Base-by-base conservation (phyloP, 1,140 invertebrate genomes). In the Drosophila guanche region DNA sequence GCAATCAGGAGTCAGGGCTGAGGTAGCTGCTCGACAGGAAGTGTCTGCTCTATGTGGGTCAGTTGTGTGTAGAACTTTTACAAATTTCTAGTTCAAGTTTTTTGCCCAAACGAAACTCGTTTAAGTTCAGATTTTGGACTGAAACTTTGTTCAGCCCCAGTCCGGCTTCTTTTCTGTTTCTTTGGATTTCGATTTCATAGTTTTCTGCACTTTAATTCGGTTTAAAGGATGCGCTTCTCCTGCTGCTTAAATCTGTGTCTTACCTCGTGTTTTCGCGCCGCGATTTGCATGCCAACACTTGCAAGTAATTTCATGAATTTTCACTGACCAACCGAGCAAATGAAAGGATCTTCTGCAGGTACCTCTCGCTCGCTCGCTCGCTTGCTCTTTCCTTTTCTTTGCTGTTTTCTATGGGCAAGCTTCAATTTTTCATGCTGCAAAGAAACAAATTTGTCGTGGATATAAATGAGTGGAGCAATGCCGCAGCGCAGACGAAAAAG, bases 341-440 rank as follows among this genome's bases (percentile, higher is more conserved):
- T 37, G 10, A 37, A 12, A 37, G 33, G 33, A 37, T 37, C 33
- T 37, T 10, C 12, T 37, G 33, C 33, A 37, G 33, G 10, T 37
- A n/a, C 29, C 29, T 10, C 33, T 37, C 10, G 1, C 10, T 20
- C 37, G 16, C 10, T 52, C 16, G 16, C 1, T 29, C n/a, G 20
- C 27, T 10, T 51, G 16, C 4, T 14, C 29, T 10, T 12, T 14
- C 0, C 33, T 12, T 37, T 37, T 37, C 33, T 12, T 37, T 10
- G 33, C 10, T 37, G 33, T 37, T 37, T 37, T 7, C 20, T 42
- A 12, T 42, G 25, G 12, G 8, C 23, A 23, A 53, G 6, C 33
- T 37, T 37, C 33, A 37, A 66, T 29, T 50, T 56, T 72, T 40
- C 55, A 45, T 61, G 68, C 73, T 76, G 73, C 33, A 68, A 76